These are phyloP conservation scores for Petrocephalus zakoni DNA, from an alignment of 2,113 vertebrate species.

Conservation along the genomic window DNA sequence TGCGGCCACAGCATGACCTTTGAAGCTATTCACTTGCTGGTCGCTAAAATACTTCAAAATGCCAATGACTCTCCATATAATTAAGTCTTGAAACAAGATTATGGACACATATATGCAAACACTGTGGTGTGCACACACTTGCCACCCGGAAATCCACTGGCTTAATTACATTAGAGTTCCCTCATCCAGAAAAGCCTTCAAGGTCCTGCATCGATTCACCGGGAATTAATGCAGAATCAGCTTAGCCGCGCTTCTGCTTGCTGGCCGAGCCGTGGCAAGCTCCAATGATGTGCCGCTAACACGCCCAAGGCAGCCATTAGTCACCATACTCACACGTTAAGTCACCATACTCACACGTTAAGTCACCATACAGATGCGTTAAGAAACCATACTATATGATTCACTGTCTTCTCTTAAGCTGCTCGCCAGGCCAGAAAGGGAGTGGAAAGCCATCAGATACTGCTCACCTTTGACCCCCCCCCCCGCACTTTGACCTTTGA, in stretches of 20 bases:
- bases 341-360: conserved; percentile 26
- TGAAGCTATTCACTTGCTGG: neutral
- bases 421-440: conserved; percentile 18
- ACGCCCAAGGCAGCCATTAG: conserved; percentile 14
- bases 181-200: neutral
- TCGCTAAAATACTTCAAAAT: neutral
- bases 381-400: conserved; percentile 28
- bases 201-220: neutral
- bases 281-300: conserved; percentile 12
- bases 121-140: neutral
- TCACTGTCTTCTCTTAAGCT: conserved; percentile 25
- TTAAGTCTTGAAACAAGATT: neutral
- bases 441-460: neutral
- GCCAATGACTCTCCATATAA: neutral
- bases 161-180: conserved; percentile 11
- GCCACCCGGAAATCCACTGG: neutral
- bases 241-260: neutral
- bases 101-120: conserved; percentile 4
- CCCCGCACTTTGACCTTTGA: neutral
- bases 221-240: conserved; percentile 9
- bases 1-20: neutral
- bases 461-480: neutral
- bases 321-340: neutral
- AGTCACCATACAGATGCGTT: neutral
- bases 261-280: conserved; percentile 1